Evolutionary conservation across 2,113 vertebrate species (phyloP).

Genomic region (Eulemur rufifrons): DNA sequence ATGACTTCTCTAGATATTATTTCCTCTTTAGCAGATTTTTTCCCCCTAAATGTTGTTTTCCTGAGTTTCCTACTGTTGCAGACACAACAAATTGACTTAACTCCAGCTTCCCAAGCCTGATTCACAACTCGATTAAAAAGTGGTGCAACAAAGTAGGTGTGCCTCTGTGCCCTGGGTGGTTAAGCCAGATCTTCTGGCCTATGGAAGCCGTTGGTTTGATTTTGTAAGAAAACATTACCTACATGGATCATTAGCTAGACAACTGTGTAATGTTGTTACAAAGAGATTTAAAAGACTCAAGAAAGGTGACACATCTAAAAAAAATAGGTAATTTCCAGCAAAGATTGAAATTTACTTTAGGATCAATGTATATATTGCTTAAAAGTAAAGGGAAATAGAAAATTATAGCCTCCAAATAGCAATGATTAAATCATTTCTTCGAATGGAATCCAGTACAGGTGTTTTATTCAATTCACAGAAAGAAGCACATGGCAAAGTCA

Average conservation of each 20-base stretch:
- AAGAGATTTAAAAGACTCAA: not conserved
- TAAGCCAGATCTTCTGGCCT: slow-evolving; percentile 70
- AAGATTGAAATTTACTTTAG: not conserved
- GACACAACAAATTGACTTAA: slow-evolving; percentile 42
- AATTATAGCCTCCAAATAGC: not conserved
- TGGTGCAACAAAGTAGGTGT: slow-evolving; percentile 68
- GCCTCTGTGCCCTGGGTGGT: slow-evolving; percentile 36
- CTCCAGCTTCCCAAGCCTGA: slow-evolving; percentile 60
- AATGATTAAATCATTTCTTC: not conserved
- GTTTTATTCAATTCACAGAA: not conserved
- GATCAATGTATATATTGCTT: not conserved
- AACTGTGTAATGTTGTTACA: not conserved
- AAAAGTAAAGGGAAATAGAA: not conserved
- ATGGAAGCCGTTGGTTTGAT: slow-evolving; percentile 22
- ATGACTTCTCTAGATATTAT: not conserved
- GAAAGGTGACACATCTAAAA: not conserved
- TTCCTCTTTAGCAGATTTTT: not conserved
- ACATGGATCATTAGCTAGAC: slow-evolving; percentile 25
- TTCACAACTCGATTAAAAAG: slow-evolving; percentile 62
- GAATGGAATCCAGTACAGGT: not conserved
- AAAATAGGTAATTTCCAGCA: not conserved
- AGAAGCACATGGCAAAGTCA: not conserved
- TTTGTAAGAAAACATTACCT: slow-evolving; percentile 62
- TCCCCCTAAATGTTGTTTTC: not conserved
- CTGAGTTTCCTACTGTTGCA: slow-evolving; percentile 43